Evolutionary conservation across 2,797 vertebrate species (phyloP).

Genomic region (Buceros bicornis): DNA sequence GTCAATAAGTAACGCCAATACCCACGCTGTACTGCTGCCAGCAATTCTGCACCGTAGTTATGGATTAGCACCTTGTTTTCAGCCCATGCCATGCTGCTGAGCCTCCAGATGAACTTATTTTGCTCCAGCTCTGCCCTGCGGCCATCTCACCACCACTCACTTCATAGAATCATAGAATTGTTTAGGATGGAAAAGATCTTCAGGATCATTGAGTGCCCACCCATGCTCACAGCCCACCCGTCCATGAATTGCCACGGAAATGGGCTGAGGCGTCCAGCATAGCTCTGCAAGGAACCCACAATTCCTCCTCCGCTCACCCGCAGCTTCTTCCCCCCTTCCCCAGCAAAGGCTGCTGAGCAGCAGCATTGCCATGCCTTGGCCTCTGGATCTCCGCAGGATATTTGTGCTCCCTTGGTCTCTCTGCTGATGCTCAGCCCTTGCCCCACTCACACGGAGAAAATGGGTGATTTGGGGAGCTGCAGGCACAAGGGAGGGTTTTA

Average conservation of each 20-base stretch:
- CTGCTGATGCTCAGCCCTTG: neutral
- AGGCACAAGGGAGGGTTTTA: neutral
- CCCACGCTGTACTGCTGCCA: accelerated
- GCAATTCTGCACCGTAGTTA: neutral
- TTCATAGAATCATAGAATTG: neutral
- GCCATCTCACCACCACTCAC: neutral
- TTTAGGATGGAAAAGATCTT: neutral
- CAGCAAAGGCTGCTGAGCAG: accelerated
- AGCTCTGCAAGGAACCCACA: neutral
- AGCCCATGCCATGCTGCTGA: neutral
- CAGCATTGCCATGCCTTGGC: accelerated
- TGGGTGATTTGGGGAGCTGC: neutral
- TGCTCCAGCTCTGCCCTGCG: neutral
- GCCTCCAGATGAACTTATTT: neutral
- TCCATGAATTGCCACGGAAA: neutral
- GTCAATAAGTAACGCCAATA: accelerated
- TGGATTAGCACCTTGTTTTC: neutral
- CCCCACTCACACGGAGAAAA: accelerated
- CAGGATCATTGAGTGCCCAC: neutral
- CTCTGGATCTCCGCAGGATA: neutral
- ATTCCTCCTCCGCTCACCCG: neutral
- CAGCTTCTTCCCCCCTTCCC: neutral
- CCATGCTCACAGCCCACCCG: neutral
- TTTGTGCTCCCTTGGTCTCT: neutral
- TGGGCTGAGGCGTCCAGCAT: neutral